Conservation (phyloP, 2,888 invertebrate genomes). For the Cecidostiba fungosa region DNA sequence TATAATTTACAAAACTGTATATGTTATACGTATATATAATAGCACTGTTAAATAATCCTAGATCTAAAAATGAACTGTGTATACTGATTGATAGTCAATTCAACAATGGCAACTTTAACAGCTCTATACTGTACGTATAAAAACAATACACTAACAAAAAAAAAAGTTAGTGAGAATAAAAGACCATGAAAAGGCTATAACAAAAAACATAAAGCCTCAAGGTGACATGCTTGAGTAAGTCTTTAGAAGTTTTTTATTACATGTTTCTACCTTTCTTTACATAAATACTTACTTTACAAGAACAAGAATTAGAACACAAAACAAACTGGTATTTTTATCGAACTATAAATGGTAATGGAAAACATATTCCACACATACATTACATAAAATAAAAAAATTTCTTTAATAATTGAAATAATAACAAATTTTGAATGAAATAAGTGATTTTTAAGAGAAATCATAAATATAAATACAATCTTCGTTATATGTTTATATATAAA, state of each 20-base stretch:
- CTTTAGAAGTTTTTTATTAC: not conserved
- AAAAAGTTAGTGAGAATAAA: not conserved
- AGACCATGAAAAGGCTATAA: not conserved
- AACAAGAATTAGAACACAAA: not conserved
- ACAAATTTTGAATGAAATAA: not conserved
- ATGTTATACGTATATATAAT: not conserved
- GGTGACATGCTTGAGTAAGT: not conserved
- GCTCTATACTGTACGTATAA: not conserved
- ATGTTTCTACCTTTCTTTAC: not conserved
- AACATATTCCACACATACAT: no score
- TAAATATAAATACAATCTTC: not conserved
- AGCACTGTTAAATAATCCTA: not conserved
- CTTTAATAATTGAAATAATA: not conserved
- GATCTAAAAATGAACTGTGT: not conserved
- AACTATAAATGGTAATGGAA: not conserved
- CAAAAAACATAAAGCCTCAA: constrained; percentile 5
- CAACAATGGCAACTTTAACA: not conserved
- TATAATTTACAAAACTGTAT: constrained; percentile 13
- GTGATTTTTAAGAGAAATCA: not conserved
- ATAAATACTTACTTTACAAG: not conserved
- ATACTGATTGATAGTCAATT: not conserved
- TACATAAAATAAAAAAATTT: not conserved
- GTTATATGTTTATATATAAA: not conserved
- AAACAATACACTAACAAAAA: not conserved
- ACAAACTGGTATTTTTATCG: not conserved